These are phyloP conservation scores for Melieria picta DNA, from an alignment of 2,888 invertebrate species.

Conservation along the genomic window DNA sequence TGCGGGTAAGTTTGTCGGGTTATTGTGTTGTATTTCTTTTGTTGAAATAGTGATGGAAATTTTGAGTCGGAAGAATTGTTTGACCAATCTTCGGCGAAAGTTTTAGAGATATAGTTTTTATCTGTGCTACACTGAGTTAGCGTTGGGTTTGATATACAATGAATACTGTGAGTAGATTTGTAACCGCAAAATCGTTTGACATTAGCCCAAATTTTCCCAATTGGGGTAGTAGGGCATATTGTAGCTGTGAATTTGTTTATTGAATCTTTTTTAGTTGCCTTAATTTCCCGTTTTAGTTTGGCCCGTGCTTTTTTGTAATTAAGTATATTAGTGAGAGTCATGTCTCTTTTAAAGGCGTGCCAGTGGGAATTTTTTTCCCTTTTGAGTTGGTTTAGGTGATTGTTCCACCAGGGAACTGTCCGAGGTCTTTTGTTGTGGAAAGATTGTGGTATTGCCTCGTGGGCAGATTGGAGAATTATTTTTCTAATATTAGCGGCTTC, in stretches of 20 bases:
- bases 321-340: slow-evolving; percentile 9
- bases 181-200: slow-evolving; percentile 22
- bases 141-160: slow-evolving; percentile 12
- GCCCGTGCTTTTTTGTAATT: slow-evolving; percentile 30
- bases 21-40: neutral
- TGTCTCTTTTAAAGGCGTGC: neutral
- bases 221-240: slow-evolving; percentile 26
- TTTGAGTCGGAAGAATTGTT: neutral
- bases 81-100: slow-evolving; percentile 2
- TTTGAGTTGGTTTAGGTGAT: slow-evolving; percentile 18
- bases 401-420: slow-evolving; percentile 25
- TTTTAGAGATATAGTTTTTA: neutral
- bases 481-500: slow-evolving; percentile 23
- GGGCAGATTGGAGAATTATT: slow-evolving; percentile 27
- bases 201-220: slow-evolving; percentile 27
- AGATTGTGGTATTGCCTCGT: slow-evolving; percentile 23
- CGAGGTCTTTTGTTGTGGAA: neutral
- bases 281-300: slow-evolving; percentile 21
- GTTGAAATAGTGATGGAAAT: slow-evolving; percentile 7
- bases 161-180: slow-evolving; percentile 13
- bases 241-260: neutral
- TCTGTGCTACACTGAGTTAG: neutral
- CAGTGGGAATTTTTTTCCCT: slow-evolving; percentile 19
- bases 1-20: neutral
- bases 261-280: slow-evolving; percentile 15